Conservation (phyloP, 1,140 invertebrate species). For the Plutomurus gul region DNA sequence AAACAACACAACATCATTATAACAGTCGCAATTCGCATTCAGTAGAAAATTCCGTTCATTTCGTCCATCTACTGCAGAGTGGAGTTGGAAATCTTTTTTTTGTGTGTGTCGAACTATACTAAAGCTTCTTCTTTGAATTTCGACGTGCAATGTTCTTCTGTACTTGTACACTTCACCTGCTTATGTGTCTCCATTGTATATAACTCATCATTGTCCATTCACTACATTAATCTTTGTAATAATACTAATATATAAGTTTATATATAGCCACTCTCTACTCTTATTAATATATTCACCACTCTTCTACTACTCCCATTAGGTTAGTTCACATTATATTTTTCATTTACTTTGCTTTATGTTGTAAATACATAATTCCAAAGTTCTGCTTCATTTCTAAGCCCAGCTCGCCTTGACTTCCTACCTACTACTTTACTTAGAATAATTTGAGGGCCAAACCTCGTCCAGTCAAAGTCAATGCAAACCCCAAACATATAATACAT, state of each 20-base stretch:
- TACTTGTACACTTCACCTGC: neutral
- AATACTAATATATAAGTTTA: neutral
- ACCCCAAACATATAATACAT: neutral
- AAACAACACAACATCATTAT: conserved; percentile 30
- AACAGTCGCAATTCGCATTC: conserved; percentile 24
- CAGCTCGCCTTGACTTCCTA: neutral
- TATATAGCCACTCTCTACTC: too few relatives aligned
- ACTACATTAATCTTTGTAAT: neutral
- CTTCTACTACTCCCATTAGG: neutral
- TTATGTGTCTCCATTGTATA: neutral
- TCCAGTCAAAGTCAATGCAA: neutral
- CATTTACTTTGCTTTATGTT: neutral
- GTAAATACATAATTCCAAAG: neutral
- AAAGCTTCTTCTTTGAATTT: conserved; percentile 7
- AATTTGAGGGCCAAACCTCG: too few relatives aligned
- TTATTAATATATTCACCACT: too few relatives aligned
- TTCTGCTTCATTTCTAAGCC: conserved; percentile 2
- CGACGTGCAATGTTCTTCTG: neutral
- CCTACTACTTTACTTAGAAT: conserved; percentile 14
- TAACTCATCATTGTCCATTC: neutral
- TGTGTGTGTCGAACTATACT: too few relatives aligned
- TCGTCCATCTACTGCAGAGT: neutral
- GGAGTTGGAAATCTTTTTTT: neutral
- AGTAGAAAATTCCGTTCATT: conserved; percentile 15
- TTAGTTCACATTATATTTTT: neutral